Percentiles rank a stretch among this genome's conserved stretches.
Evolutionary conservation across 2,888 invertebrate species (phyloP).

Genomic region (Pollenia labialis): DNA sequence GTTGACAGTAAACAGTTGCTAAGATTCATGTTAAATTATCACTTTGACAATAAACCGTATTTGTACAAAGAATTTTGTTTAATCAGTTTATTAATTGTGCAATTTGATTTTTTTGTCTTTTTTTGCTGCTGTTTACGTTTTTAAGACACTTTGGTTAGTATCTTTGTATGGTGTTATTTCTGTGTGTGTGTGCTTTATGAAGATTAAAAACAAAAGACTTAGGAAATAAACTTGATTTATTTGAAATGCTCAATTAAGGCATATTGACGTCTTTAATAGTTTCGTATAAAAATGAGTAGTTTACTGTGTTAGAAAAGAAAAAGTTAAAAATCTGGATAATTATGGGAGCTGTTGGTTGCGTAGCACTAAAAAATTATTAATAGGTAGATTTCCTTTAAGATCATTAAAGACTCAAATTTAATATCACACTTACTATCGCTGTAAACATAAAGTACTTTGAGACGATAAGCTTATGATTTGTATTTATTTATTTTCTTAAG

Average conservation of each 20-base stretch:
- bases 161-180: background rate
- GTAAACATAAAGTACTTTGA: no score
- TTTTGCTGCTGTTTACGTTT: background rate
- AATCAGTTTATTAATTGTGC: constrained; percentile 70
- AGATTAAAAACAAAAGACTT: constrained; percentile 46
- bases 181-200: background rate
- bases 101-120: constrained; percentile 41
- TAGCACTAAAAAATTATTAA: no score
- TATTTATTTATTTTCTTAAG: no score
- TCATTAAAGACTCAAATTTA: no score
- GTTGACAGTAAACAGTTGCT: constrained; percentile 72
- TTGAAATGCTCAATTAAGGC: constrained; percentile 42
- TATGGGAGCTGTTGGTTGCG: no score
- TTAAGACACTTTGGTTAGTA: background rate
- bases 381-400: no score
- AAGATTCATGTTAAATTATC: constrained; percentile 73
- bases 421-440: no score
- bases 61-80: constrained; percentile 70
- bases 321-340: no score
- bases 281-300: background rate
- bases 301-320: background rate
- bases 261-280: background rate
- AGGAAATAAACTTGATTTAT: constrained; percentile 55
- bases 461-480: no score
- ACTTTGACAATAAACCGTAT: constrained; percentile 73